phyloP scores from a whole-genome alignment of 2,113 vertebrate species.

The Cardinalis cardinalis region DNA sequence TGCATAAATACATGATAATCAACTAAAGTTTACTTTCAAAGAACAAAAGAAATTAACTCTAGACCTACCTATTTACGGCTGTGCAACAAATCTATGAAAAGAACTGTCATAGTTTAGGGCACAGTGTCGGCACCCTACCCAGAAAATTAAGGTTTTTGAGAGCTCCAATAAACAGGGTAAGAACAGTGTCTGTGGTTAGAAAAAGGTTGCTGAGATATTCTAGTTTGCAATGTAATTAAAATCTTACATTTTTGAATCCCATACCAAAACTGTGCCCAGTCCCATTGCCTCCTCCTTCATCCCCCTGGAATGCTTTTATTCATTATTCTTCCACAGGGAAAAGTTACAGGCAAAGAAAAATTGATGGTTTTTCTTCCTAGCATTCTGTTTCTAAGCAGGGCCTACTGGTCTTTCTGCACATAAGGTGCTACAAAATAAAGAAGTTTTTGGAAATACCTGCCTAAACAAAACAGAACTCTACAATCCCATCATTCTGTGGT shows the following conservation, averaged over 20 bases:
- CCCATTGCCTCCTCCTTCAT: neutral
- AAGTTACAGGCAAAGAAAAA: neutral
- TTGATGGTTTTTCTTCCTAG: rapidly evolving
- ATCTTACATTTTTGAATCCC: neutral
- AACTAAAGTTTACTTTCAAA: constrained; percentile 48
- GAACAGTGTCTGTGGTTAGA: neutral
- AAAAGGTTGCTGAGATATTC: neutral
- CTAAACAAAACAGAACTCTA: neutral
- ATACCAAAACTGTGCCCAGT: neutral
- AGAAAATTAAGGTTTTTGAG: neutral
- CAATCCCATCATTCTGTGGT: neutral
- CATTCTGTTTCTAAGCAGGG: neutral
- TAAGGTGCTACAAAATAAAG: neutral
- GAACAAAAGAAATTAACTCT: constrained; percentile 62
- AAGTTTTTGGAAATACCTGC: neutral
- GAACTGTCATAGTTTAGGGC: neutral
- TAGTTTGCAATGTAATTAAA: neutral
- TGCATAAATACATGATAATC: constrained; percentile 68
- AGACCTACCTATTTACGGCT: neutral
- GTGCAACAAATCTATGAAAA: neutral
- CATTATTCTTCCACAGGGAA: neutral
- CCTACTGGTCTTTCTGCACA: neutral
- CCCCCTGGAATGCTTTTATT: neutral
- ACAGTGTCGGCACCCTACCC: neutral
- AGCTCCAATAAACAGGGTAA: neutral